phyloP scores from a whole-genome alignment of 2,797 vertebrate species.

The Otolemur crassicaudatus region DNA sequence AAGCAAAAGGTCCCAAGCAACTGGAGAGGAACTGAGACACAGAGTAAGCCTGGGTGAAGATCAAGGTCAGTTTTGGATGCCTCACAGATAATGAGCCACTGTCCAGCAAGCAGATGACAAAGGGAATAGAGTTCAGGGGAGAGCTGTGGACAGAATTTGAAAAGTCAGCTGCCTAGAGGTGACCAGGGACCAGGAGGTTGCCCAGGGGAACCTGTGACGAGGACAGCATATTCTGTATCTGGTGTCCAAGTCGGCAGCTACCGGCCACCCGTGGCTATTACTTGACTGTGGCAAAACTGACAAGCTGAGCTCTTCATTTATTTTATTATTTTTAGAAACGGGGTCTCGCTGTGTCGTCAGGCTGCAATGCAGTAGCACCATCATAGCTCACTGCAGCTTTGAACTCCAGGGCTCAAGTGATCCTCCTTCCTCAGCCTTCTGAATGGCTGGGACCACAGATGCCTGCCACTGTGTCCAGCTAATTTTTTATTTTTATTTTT shows the following conservation, averaged over 20 bases:
- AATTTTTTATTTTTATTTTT: no score
- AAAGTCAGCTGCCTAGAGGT: background rate
- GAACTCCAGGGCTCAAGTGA: no score
- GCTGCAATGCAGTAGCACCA: no score
- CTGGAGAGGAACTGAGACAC: background rate
- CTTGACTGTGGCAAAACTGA: accelerated
- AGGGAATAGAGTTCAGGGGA: background rate
- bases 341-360: no score
- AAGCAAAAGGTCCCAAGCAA: background rate
- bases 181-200: background rate
- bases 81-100: background rate
- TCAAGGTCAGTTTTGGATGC: background rate
- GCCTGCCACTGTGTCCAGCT: no score
- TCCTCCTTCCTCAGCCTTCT: no score
- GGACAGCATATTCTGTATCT: background rate
- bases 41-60: no score
- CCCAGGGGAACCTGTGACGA: background rate
- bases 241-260: accelerated
- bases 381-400: no score
- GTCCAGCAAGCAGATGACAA: background rate
- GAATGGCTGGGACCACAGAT: no score
- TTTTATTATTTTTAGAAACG: background rate
- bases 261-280: background rate
- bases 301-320: background rate
- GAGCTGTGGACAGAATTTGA: background rate